These are phyloP conservation scores for Clusia tigrina DNA, from an alignment of 2,888 invertebrate genomes.

Conservation along the genomic window DNA sequence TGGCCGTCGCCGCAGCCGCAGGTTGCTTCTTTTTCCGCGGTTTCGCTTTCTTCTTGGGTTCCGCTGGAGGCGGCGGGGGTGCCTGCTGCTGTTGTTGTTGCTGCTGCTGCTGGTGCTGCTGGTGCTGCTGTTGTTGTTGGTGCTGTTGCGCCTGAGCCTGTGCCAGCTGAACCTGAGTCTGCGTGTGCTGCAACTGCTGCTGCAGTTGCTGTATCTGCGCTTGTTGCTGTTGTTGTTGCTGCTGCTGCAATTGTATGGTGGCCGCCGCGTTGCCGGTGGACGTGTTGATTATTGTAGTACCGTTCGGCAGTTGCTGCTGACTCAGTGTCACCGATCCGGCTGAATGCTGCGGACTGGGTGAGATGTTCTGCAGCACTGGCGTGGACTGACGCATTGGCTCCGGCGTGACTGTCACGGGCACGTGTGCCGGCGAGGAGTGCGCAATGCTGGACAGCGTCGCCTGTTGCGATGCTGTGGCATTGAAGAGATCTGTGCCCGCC, in stretches of 20 bases:
- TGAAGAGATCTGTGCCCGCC: slow-evolving; percentile 40
- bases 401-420: slow-evolving; percentile 55
- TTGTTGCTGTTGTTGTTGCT: slow-evolving; percentile 54
- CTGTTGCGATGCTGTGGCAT: slow-evolving; percentile 27
- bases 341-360: slow-evolving; percentile 33
- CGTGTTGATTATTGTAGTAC: slow-evolving; percentile 39
- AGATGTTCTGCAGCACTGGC: slow-evolving; percentile 45
- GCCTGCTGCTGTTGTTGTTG: slow-evolving; percentile 29
- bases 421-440: slow-evolving; percentile 54
- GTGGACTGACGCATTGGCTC: slow-evolving; percentile 60
- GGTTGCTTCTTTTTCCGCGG: slow-evolving; percentile 53
- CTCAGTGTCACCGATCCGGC: slow-evolving; percentile 32
- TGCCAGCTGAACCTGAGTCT: slow-evolving; percentile 46
- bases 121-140: slow-evolving; percentile 47
- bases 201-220: slow-evolving; percentile 52
- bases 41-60: slow-evolving; percentile 52
- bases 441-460: slow-evolving; percentile 31
- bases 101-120: slow-evolving; percentile 43
- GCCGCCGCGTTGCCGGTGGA: slow-evolving; percentile 39
- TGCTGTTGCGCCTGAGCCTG: slow-evolving; percentile 49
- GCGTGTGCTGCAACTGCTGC: slow-evolving; percentile 54
- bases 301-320: slow-evolving; percentile 46
- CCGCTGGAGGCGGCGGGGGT: slow-evolving; percentile 35
- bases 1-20: slow-evolving; percentile 31
- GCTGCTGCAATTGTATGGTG: slow-evolving; percentile 54